A percentile compares a stretch with the other conserved stretches of the same genome.
Conservation (phyloP, 2,888 invertebrate genomes). For the Epinotia brunnichana region DNA sequence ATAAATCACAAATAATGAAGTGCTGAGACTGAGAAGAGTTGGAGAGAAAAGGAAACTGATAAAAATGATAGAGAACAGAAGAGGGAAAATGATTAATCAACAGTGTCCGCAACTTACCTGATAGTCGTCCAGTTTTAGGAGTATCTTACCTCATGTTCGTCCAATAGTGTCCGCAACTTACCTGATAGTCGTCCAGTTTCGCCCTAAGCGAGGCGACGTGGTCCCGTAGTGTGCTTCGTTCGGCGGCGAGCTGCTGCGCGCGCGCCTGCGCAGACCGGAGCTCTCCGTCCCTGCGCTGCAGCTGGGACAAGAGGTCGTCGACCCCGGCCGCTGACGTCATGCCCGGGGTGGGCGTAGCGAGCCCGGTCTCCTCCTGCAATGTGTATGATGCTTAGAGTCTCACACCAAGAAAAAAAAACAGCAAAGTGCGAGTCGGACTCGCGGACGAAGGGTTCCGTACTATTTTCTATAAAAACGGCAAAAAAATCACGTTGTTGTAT, state of each 20-base stretch:
- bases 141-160: conserved; percentile 10
- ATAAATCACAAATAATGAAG: too few relatives aligned
- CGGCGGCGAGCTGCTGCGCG: conserved; percentile 50
- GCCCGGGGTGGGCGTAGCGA: conserved; percentile 45
- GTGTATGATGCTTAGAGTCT: too few relatives aligned
- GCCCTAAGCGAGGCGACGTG: conserved; percentile 57
- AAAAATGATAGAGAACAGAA: too few relatives aligned
- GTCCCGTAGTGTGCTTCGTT: conserved; percentile 54
- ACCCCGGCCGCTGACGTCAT: conserved; percentile 52
- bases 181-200: conserved; percentile 23
- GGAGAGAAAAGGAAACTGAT: too few relatives aligned
- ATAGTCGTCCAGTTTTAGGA: background rate
- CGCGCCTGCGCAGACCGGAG: conserved; percentile 56
- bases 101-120: too few relatives aligned
- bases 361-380: conserved; percentile 51
- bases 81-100: too few relatives aligned
- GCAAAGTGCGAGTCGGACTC: too few relatives aligned
- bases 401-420: too few relatives aligned
- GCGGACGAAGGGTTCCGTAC: too few relatives aligned
- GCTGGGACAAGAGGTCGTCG: conserved; percentile 62
- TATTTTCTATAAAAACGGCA: too few relatives aligned
- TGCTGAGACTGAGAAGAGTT: too few relatives aligned
- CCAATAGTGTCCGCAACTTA: background rate
- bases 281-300: conserved; percentile 64
- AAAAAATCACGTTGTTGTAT: too few relatives aligned